phyloP scores from a whole-genome alignment of 2,113 vertebrate genomes.

The Syngnathoides biaculeatus region DNA sequence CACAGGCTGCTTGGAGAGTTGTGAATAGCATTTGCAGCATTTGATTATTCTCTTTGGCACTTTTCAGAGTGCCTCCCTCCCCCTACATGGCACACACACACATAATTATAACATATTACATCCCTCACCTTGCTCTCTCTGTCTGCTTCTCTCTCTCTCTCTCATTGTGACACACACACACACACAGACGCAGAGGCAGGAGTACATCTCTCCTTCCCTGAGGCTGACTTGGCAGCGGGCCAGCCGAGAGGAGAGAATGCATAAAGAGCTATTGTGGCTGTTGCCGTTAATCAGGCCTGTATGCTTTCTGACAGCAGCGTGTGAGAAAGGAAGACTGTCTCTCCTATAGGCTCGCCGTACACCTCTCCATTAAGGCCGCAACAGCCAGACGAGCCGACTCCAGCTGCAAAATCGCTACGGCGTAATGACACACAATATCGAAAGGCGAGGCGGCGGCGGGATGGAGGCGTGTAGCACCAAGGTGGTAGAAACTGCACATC shows the following conservation, averaged over 20 bases:
- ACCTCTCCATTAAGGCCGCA: conserved; percentile 59
- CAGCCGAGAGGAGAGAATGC: conserved; percentile 62
- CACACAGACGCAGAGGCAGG: conserved; percentile 24
- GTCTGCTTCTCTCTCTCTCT: conserved; percentile 6
- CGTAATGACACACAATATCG: conserved; percentile 64
- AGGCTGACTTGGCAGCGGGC: conserved; percentile 67
- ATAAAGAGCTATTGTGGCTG: conserved; percentile 74
- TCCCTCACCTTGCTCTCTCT: conserved; percentile 41
- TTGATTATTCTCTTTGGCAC: conserved; percentile 55
- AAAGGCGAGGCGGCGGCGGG: conserved; percentile 45
- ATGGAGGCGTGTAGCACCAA: conserved; percentile 40
- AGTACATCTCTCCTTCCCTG: conserved; percentile 50
- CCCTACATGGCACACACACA: conserved; percentile 23
- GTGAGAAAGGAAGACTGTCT: conserved; percentile 65
- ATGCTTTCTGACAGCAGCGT: conserved; percentile 72
- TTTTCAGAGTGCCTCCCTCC: conserved; percentile 35
- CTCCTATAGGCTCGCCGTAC: conserved; percentile 53
- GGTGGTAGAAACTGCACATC: conserved; percentile 46
- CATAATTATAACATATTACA: conserved; percentile 51
- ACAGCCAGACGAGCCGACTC: conserved; percentile 65
- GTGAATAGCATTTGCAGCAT: conserved; percentile 52
- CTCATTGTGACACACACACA: background rate
- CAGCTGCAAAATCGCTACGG: conserved; percentile 49
- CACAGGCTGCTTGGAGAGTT: conserved; percentile 28
- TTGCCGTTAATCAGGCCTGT: conserved; percentile 74